phyloP scores from a whole-genome alignment of 2,113 vertebrate genomes.

The Lophotis ruficrista region DNA sequence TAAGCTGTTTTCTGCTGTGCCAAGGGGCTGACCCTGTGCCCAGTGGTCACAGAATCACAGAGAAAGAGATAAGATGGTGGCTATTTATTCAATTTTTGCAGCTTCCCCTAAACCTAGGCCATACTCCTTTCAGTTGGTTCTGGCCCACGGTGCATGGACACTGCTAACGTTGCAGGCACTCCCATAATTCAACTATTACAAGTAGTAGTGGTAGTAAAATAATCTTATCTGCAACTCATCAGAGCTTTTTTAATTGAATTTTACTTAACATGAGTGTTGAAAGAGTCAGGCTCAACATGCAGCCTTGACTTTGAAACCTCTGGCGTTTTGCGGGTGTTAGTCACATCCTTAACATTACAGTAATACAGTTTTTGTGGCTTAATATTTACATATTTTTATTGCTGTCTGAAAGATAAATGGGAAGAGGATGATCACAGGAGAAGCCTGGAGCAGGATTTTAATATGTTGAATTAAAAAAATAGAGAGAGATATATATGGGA shows the following conservation, averaged over 20 bases:
- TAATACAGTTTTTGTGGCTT: slow-evolving; percentile 69
- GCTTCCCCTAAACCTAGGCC: neutral
- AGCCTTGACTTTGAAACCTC: slow-evolving; percentile 65
- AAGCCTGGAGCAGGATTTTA: slow-evolving; percentile 63
- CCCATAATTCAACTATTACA: slow-evolving; percentile 43
- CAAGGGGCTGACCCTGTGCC: neutral
- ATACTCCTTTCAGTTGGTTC: neutral
- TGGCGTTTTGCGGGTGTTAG: slow-evolving; percentile 70
- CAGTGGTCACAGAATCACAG: neutral
- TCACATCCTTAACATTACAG: slow-evolving; percentile 70
- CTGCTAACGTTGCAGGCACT: neutral
- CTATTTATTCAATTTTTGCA: neutral
- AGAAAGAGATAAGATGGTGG: neutral
- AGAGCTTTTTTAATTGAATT: slow-evolving; percentile 69
- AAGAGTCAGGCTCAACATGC: slow-evolving; percentile 42
- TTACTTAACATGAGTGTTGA: slow-evolving; percentile 56
- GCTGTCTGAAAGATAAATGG: slow-evolving; percentile 71
- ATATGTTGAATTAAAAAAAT: slow-evolving; percentile 43
- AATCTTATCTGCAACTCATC: slow-evolving; percentile 59
- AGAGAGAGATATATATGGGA: neutral
- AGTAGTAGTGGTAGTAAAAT: slow-evolving; percentile 46
- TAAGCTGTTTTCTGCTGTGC: neutral
- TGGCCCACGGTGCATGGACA: neutral
- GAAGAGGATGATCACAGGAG: slow-evolving; percentile 62
- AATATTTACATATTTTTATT: slow-evolving; percentile 72